Evolutionary conservation across 2,888 invertebrate genomes (phyloP), one percentile per base, ranked within the genome.

Genomic region (Acanthosepion pharaonis): DNA sequence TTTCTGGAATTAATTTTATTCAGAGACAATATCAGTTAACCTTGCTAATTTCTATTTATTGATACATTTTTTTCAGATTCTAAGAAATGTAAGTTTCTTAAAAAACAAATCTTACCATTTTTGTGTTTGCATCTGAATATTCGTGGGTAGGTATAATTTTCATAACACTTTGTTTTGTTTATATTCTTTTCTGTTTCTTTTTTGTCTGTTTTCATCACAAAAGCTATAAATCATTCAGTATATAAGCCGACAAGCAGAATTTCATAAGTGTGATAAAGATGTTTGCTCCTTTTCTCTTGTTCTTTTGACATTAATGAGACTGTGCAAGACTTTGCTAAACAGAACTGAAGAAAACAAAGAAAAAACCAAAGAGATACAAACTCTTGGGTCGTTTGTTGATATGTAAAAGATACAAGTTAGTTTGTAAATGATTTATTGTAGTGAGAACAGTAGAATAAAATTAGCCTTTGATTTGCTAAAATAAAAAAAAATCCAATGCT

Each of bases 331-430:
- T 78, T 78, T 33, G 78, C n/a, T 33, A 78, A 78, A 78, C 78
- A 78, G 78, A 78, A 64, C 25, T 6, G 23, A 25, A 64, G 64
- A 64, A 64, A 25, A 25, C 25, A 64, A 25, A 78, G 1, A 33
- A 78, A 78, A 33, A 78, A 78, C 42, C 42, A 42, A 42, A 42
- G 42, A 78, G n/a, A 78, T 9, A 78, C 78, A n/a, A n/a, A 78
- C 78, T 78, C 78, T 78, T 78, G 78, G 78, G 78, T 78, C 78
- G 33, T 78, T 78, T 78, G 78, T 78, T 78, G 78, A 78, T 78
- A 33, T 78, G 78, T 78, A 78, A 78, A 78, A 78, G 28, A 78
- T 78, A 78, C 78, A 28, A 78, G 28, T 78, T 78, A 9, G 78
- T 78, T 78, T 23, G 5, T 33, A 78, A 78, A 78, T 78, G 78